These are phyloP conservation scores for Eolophus roseicapilla DNA, from an alignment of 2,113 vertebrate species.

Conservation along the genomic window DNA sequence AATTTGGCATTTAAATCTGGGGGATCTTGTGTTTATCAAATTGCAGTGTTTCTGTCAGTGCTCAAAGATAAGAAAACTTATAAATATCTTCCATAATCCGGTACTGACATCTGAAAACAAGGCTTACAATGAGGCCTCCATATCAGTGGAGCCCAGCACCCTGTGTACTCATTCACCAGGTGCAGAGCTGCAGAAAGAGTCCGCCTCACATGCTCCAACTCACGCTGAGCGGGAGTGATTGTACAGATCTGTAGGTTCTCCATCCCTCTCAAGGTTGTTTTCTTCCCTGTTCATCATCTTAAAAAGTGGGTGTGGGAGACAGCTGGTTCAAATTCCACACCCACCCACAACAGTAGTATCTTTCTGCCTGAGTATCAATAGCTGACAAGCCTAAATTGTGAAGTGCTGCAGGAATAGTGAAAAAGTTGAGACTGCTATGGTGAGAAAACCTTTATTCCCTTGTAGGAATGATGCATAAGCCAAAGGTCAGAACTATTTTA, in stretches of 20 bases:
- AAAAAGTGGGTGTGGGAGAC: slow-evolving; percentile 8
- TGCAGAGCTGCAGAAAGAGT: not conserved
- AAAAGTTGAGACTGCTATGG: not conserved
- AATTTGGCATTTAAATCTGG: not conserved
- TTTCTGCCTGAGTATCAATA: slow-evolving; percentile 18
- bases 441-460: not conserved
- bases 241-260: not conserved
- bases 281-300: not conserved
- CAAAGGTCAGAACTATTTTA: not conserved
- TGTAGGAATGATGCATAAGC: not conserved
- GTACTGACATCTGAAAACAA: not conserved
- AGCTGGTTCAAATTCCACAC: slow-evolving; percentile 20
- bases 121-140: not conserved
- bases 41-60: not conserved
- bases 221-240: fast-evolving
- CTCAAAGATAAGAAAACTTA: not conserved
- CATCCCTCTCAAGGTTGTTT: not conserved
- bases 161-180: too few relatives aligned
- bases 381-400: not conserved
- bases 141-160: not conserved
- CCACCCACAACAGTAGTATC: slow-evolving; percentile 22
- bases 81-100: not conserved
- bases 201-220: not conserved
- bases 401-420: not conserved
- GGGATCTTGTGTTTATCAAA: not conserved